phyloP scores from a whole-genome alignment of 2,113 vertebrate species.

The Notothenia coriiceps region DNA sequence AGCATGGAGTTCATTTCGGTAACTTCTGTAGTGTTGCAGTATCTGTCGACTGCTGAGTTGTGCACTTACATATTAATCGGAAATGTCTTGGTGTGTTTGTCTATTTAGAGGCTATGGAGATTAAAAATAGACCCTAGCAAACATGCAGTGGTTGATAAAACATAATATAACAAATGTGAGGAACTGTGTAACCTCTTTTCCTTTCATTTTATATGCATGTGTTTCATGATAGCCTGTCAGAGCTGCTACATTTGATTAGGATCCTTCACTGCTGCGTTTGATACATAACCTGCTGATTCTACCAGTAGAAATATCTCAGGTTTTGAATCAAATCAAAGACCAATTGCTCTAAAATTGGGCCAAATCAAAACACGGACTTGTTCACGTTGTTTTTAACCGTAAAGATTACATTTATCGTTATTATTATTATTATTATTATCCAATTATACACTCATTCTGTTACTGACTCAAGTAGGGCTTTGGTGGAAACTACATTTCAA shows the following conservation, averaged over 20 bases:
- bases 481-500: neutral
- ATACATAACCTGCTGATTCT: slow-evolving; percentile 25
- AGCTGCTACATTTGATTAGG: slow-evolving; percentile 28
- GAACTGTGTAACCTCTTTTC: neutral
- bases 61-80: neutral
- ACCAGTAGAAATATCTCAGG: slow-evolving; percentile 1
- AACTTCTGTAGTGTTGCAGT: neutral
- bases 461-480: neutral
- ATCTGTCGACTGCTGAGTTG: neutral
- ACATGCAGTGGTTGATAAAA: no score
- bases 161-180: neutral
- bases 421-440: slow-evolving; percentile 4
- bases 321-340: slow-evolving; percentile 26
- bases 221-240: slow-evolving; percentile 12
- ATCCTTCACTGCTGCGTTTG: slow-evolving; percentile 8
- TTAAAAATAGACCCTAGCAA: no score
- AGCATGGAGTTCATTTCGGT: neutral
- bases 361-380: slow-evolving; percentile 31
- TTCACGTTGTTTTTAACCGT: slow-evolving; percentile 33
- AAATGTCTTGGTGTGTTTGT: neutral
- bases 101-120: neutral
- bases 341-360: slow-evolving; percentile 22
- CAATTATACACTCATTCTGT: slow-evolving; percentile 10
- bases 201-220: slow-evolving; percentile 5
- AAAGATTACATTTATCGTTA: slow-evolving; percentile 19